Base-by-base conservation (phyloP, 2,888 invertebrate genomes). In the Luperina testacea region DNA sequence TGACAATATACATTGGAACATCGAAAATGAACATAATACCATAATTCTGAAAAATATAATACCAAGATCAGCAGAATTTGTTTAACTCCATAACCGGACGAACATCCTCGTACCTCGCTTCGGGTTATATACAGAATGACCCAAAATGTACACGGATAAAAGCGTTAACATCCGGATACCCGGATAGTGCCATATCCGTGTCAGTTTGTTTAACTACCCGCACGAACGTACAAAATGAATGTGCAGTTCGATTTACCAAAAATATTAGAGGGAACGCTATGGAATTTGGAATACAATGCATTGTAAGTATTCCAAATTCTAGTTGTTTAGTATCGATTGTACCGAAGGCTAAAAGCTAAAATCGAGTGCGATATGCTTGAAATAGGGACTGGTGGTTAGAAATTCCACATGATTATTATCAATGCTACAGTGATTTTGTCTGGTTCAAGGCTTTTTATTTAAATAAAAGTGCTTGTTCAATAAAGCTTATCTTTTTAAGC, bases 141-240 rank as follows among this genome's bases (percentile, higher is more conserved):
- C 61, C 68, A 70, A 83, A 81, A 73, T 6, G 15, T 63, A 42
- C 17, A 27, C 57, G 74, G 81, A 69, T 81, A 76, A 76, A 81
- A 81, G 64, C 48, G 32, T 63, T 57, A 15, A 69, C 82, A 76
- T 81, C 76, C 86, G 83, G 65, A 45, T 64, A n/a, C 15, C 27
- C 53, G 53, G 51, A 32, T 9, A 20, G 64, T 8, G 24, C 53
- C 17, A 51, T 67, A 76, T 81, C 75, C 86, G 82, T 76, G 65
- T 73, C 72, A 71, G 75, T 67, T 81, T 61, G 61, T 42, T 48
- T 45, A 65, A 53, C 57, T 63, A 53, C 7, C 61, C 59, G 69
- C 9, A 57, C 53, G 53, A 20, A 48, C 51, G 42, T 20, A 8
- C 24, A 45, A 27, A 69, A 59, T 20, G 27, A 71, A 70, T 65